Base-by-base conservation (phyloP, 2,888 invertebrate genomes). In the Lordiphosa andalusiaca region DNA sequence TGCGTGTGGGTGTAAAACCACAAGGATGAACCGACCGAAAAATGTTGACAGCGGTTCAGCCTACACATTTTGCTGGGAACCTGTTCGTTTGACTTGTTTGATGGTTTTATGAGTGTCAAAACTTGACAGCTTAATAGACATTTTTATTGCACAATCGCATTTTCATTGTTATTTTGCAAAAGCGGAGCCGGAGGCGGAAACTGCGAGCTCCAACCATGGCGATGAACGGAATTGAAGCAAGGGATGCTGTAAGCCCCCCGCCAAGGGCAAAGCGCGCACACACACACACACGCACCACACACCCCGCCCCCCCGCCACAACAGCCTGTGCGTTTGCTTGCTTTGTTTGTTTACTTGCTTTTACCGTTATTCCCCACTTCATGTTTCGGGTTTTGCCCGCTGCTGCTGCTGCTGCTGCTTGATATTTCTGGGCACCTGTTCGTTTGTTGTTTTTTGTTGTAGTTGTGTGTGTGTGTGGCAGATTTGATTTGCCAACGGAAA, bases 51-150 rank as follows among this genome's bases (percentile, higher is more conserved):
- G 70, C 55, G 25, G 44, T 59, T 61, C 67, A 49, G 38, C 74
- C 52, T 69, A 48, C 78, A 49, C 19, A 13, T 56, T 66, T 74
- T 73, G 48, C 85, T 87, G 87, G 5, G 73, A 67, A 64, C 87
- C 87, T 87, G 86, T 76, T 86, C 80, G 67, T 85, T 86, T 85
- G 73, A 81, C 84, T 85, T 83, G 85, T 87, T 87, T 87, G 87
- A 87, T 82, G 87, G 84, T 86, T 87, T 87, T 86, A 87, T 75
- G 87, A 86, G 85, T 75, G 76, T 84, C 84, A 82, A 76, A 72
- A 73, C 80, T 80, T 83, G 87, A 87, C 87, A 86, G 78, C 73
- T 85, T 86, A 86, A 87, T 86, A 81, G 77, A 67, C 71, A 76
- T 55, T 74, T 83, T 83, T 78, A 85, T 74, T 69, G 67, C 82